A percentile compares a stretch with the other conserved stretches of the same genome.
phyloP scores from a whole-genome alignment of 2,888 invertebrate species.

The Piscicola geometra region DNA sequence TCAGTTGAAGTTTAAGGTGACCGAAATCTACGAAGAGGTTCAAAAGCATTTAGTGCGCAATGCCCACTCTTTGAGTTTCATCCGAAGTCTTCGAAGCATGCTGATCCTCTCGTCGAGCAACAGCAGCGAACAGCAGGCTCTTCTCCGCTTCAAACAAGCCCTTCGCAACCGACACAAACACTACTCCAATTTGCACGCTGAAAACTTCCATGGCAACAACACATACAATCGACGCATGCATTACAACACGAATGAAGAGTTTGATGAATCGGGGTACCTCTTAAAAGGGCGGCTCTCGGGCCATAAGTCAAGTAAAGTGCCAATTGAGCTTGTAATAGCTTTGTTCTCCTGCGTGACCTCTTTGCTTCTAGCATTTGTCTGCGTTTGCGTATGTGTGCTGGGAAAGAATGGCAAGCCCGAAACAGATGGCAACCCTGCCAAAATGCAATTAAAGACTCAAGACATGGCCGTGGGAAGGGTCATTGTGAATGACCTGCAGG shows the following conservation, averaged over 20 bases:
- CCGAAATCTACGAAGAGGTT: background rate
- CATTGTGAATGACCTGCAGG: too few species aligned
- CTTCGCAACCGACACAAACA: background rate
- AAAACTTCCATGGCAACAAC: background rate
- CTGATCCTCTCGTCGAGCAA: background rate
- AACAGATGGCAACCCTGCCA: background rate
- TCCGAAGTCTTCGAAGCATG: background rate
- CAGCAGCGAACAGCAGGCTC: background rate
- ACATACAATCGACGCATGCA: background rate
- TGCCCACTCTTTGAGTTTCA: background rate
- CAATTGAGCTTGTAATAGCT: background rate
- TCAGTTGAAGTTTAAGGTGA: background rate
- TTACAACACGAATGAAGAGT: background rate
- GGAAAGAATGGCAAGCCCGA: background rate
- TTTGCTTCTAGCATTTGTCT: background rate
- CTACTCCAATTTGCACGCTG: background rate
- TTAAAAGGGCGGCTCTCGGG: background rate
- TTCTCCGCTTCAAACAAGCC: background rate
- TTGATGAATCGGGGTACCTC: background rate
- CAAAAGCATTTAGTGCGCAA: background rate
- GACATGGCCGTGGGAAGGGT: too few species aligned
- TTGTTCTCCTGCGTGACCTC: background rate
- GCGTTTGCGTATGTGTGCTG: background rate
- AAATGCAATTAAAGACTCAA: background rate
- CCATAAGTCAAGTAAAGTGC: background rate